These are phyloP conservation scores for Plebejus argus DNA, from an alignment of 2,888 invertebrate genomes.

Conservation along the genomic window DNA sequence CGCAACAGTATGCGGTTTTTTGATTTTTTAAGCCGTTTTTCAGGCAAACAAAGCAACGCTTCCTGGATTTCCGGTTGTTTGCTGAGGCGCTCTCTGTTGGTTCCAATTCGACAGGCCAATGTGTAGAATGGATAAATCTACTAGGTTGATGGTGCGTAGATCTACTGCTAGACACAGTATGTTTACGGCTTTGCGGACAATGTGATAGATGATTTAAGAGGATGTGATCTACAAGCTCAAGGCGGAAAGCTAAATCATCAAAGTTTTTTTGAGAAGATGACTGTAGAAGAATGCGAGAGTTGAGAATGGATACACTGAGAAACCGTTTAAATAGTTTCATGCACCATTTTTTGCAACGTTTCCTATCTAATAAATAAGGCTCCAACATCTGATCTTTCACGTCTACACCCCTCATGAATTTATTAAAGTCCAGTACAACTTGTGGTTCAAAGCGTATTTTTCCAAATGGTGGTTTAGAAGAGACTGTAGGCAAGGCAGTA, in stretches of 20 bases:
- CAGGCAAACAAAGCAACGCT: neutral
- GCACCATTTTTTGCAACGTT: too few species aligned
- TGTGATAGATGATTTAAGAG: neutral
- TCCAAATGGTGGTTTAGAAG: neutral
- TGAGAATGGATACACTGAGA: constrained; percentile 18
- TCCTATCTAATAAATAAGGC: too few species aligned
- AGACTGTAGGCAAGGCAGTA: too few species aligned
- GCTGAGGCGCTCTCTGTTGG: neutral
- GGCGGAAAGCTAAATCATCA: neutral
- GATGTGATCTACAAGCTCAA: too few species aligned
- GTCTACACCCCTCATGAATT: too few species aligned
- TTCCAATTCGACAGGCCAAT: neutral
- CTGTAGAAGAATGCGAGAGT: constrained; percentile 31
- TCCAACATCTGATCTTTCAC: too few species aligned
- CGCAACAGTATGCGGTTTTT: neutral
- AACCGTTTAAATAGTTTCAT: too few species aligned
- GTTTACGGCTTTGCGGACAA: too few species aligned
- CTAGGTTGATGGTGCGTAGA: neutral
- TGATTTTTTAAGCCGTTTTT: neutral
- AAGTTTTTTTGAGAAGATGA: constrained; percentile 22
- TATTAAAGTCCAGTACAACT: too few species aligned
- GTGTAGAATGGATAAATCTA: neutral
- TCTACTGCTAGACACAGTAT: too few species aligned
- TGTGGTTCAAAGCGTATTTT: too few species aligned
- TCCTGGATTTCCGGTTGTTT: neutral